Conservation (phyloP, 2,888 invertebrate genomes). For the Cataglyphis cursor region DNA sequence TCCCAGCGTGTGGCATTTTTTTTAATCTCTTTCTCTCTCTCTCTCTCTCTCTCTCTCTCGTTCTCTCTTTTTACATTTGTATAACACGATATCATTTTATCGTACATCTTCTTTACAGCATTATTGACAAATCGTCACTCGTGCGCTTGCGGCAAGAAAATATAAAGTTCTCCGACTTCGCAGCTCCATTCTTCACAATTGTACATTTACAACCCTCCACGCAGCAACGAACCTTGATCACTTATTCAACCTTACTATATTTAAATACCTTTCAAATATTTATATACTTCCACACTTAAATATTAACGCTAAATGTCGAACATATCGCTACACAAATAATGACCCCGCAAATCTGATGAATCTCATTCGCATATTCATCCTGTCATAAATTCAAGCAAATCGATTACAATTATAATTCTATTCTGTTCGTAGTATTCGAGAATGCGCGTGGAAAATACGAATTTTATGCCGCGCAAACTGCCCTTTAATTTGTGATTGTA, state of each 20-base stretch:
- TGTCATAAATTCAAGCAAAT: conserved; percentile 5
- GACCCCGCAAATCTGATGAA: not conserved
- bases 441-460: not conserved
- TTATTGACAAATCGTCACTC: conserved; percentile 9
- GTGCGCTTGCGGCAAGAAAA: not conserved
- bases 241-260: not conserved
- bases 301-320: not conserved
- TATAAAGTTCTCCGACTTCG: not conserved
- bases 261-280: not conserved
- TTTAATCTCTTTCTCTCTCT: not conserved
- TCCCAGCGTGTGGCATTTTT: not conserved
- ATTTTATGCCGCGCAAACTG: not conserved
- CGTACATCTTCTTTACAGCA: not conserved
- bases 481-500: conserved; percentile 3
- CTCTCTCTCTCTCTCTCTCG: not conserved
- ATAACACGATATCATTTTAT: conserved; percentile 15
- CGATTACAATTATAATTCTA: conserved; percentile 12
- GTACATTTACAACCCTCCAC: not conserved
- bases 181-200: not conserved
- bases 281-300: not conserved
- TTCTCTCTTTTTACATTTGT: not conserved
- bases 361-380: not conserved
- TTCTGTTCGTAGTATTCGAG: not conserved
- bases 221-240: not conserved
- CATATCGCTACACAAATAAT: not conserved